Base-by-base conservation (phyloP, 2,113 vertebrate species). In the Tragelaphus scriptus region DNA sequence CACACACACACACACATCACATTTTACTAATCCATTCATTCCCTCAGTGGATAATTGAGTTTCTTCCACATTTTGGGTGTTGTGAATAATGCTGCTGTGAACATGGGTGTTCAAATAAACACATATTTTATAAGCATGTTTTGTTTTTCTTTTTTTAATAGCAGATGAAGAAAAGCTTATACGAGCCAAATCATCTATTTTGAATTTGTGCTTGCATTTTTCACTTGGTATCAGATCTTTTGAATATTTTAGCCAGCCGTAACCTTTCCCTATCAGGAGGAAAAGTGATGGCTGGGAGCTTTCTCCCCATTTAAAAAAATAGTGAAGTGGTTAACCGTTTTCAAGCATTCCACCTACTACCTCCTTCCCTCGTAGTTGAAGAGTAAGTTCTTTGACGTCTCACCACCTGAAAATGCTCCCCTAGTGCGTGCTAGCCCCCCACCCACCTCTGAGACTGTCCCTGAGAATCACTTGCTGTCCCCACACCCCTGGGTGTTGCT, bases 1-100 rank as follows among this genome's bases (percentile, higher is more conserved):
- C 30, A 32, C 28, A 68, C 2, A 68, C 2, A 14, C 10, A 6
- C n/a, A n/a, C n/a, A n/a, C n/a, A n/a, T 1, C 32, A 6, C 30
- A 44, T n/a, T 44, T n/a, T 55, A 23, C 77, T 28, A 8, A 16
- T 13, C 9, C 11, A 6, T 49, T 51, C 32, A 7, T 30, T 19
- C 63, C 28, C 4, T 15, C 36, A 14, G 5, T 32, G 81, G 77
- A 13, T n/a, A 7, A 85, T 6, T 5, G 30, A 49, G 51, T 26
- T 44, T 40, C 85, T 36, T 58, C 30, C 25, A 17, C 25, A 36
- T 12, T 65, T 44, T 26, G 25, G 68, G 30, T 25, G 0, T n/a
- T 23, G 23, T 82, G 51, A 84, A 7, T 7, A 49, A 10, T 11
- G 23, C 58, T 51, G 32, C 68, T 16, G 3, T 36, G 77, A 36